Evolutionary conservation across 2,797 vertebrate genomes (phyloP).

Genomic region (Clamator glandarius): DNA sequence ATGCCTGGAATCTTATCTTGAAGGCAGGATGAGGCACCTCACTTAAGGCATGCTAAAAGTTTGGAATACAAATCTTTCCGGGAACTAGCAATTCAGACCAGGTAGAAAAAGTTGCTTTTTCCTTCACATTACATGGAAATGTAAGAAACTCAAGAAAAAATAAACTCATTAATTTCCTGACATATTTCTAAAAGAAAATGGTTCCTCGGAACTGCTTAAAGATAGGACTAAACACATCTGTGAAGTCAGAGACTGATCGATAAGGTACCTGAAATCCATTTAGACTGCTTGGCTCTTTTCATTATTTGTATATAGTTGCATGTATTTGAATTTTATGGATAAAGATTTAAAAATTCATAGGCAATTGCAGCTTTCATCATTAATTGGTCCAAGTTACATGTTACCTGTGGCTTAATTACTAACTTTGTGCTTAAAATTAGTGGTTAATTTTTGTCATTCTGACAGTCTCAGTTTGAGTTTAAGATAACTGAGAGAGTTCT

Average conservation of each 20-base stretch:
- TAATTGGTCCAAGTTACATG: background rate
- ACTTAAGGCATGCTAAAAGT: slow-evolving; percentile 65
- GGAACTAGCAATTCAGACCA: background rate
- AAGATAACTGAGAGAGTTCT: background rate
- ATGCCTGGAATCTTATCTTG: slow-evolving; percentile 83
- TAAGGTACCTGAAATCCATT: background rate
- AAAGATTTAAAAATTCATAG: background rate
- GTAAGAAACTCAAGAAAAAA: background rate
- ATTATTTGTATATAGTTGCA: background rate
- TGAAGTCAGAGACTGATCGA: background rate
- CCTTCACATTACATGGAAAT: background rate
- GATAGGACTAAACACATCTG: background rate
- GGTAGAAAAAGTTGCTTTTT: background rate
- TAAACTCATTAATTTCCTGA: background rate
- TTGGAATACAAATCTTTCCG: slow-evolving; percentile 48
- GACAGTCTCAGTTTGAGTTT: background rate
- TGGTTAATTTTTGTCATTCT: background rate
- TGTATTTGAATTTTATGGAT: background rate
- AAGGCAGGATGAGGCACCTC: slow-evolving; percentile 66
- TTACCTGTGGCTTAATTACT: background rate
- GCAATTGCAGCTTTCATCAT: background rate
- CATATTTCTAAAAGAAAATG: background rate
- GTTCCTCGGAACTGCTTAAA: background rate
- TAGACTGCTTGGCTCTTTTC: background rate
- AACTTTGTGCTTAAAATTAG: background rate